Percentiles rank a stretch among this genome's conserved stretches.
These are phyloP conservation scores for Meles meles DNA, from an alignment of 2,113 vertebrate species.

Conservation along the genomic window DNA sequence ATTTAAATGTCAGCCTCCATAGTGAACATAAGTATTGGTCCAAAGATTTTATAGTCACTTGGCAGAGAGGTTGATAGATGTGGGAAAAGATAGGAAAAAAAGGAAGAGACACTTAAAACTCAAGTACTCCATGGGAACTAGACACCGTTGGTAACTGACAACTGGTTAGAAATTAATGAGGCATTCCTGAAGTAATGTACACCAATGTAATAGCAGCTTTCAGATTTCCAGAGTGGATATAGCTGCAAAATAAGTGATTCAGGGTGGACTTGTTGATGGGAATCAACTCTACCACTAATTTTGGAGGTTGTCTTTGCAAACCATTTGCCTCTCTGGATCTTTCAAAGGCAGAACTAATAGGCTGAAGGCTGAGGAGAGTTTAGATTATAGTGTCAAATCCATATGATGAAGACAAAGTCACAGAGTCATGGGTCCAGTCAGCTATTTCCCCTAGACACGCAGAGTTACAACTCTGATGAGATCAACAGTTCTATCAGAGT, in stretches of 20 bases:
- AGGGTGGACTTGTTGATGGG: neutral
- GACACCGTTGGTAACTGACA: neutral
- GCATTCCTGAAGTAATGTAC: neutral
- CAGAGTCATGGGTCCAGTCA: neutral
- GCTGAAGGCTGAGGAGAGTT: neutral
- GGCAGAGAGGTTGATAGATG: neutral
- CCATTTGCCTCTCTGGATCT: neutral
- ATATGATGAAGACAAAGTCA: neutral
- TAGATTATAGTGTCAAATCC: neutral
- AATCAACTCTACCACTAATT: neutral
- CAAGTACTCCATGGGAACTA: neutral
- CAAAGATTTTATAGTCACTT: neutral
- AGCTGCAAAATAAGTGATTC: neutral
- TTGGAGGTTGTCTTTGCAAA: neutral
- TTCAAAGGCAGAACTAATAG: neutral
- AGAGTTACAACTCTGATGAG: neutral
- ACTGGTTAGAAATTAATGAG: neutral
- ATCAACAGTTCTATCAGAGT: neutral
- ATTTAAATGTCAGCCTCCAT: neutral
- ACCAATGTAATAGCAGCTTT: neutral
- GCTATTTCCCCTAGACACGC: neutral
- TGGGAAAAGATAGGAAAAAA: neutral
- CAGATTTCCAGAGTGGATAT: neutral
- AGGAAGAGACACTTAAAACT: neutral
- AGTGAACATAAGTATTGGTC: neutral